Evolutionary conservation across 2,797 vertebrate genomes (phyloP), one percentile per base, ranked within the genome.

Genomic region (Eospalax fontanierii): DNA sequence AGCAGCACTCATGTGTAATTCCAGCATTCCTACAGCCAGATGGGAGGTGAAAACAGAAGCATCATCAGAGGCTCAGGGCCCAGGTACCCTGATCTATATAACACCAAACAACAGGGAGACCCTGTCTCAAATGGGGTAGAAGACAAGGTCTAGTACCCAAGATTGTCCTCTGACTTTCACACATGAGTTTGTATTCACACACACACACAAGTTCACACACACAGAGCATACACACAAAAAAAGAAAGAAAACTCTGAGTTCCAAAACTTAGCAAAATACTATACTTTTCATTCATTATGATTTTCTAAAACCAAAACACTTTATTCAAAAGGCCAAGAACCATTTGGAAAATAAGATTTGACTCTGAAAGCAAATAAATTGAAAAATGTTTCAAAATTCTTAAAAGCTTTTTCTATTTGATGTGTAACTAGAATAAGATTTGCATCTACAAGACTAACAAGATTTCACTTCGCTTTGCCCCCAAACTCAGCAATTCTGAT

Each of bases 261-360:
- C n/a, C 63, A 43, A 92, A 92, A 90, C 35, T 43, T 33, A 87
- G 33, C 6, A 59, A 88, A 93, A 30, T 59, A 76, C 30, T 85
- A 63, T 3, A 71, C 15, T 95, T 93, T 35, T 92, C 57, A 85
- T 66, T 63, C 85, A 82, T 57, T 71, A 75, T 59, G 24, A 88
- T 70, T 90, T 88, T 91, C 63, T 61, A 63, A 93, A 83, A 59
- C 40, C 57, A 80, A 83, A 89, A 85, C 46, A 40, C 3, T 38
- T 94, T 38, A 46, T 79, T 95, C 28, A 61, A 74, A 86, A 88
- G 33, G 46, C 93, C 30, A 81, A 90, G 30, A 18, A 78, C 46
- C 50, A 87, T 66, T 94, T 95, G 57, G 78, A 85, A 97, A 92
- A 57, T 82, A 93, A 88, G 40, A 40, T 43, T 79, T 63, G 73